Evolutionary conservation across 2,888 invertebrate species (phyloP), one percentile per base, ranked within the genome.

Genomic region (Lomographa bimaculata): DNA sequence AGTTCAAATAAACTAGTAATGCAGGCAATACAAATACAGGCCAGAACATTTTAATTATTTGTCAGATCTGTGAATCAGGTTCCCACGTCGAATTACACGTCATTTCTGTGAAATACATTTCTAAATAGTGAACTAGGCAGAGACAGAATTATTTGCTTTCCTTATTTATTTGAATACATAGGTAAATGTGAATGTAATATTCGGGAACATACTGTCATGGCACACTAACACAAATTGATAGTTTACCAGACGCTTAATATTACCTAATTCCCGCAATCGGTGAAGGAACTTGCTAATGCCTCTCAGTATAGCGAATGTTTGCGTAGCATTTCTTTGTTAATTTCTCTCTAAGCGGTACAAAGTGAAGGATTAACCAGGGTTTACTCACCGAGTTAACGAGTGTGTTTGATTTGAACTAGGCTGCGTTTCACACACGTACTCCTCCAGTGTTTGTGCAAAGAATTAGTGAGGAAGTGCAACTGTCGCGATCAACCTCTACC

Each of bases 301-400:
- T 57, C 19, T 55, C 57, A 66, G 58, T 64, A 77, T 70, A 63
- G 65, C 48, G 49, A 46, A 51, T 79, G 63, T 84, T 79, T 80
- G 64, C 57, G 52, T 64, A 70, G 63, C 66, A 73, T 75, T 74
- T 76, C 70, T 74, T 72, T 64, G 82, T 80, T 82, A 83, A 85
- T 83, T 80, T 74, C 55, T 71, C 63, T 79, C 57, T 79, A 79
- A 80, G 76, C 73, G 70, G 70, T 60, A 79, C 76, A 85, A 84
- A 86, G 80, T 81, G 80, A 81, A 81, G 78, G 76, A 86, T 84
- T 84, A 85, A 80, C 71, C 71, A 58, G 57, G 57, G 80, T 84
- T 79, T 82, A 67, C 76, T 53, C 60, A 64, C 52, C 51, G 55
- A 49, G 72, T 86, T 87, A 84, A 73, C 81, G 58, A 64, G 65